phyloP scores from a whole-genome alignment of 2,113 vertebrate species.

The Cercopithecus mona region DNA sequence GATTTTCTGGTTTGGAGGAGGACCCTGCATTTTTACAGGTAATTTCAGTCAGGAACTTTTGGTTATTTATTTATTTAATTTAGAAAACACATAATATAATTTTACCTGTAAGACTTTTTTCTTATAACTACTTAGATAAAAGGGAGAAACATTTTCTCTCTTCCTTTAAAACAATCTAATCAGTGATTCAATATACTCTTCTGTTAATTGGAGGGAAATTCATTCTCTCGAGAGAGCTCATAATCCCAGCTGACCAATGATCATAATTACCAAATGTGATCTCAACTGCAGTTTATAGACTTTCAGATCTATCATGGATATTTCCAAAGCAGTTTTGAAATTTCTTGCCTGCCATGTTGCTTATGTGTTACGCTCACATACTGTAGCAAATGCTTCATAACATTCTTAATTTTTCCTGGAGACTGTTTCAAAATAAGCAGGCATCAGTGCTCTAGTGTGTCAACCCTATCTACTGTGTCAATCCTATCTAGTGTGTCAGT shows the following conservation, averaged over 20 bases:
- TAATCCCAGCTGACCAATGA: not conserved
- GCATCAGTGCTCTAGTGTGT: not conserved
- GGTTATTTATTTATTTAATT: conserved; percentile 11
- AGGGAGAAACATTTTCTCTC: not conserved
- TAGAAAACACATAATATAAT: not conserved
- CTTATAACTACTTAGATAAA: not conserved
- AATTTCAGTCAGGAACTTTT: not conserved
- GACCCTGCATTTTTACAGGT: not conserved
- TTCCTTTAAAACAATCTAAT: not conserved
- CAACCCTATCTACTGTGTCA: not conserved
- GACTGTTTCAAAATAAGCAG: not conserved
- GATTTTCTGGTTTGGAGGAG: not conserved
- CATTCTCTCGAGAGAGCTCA: not conserved
- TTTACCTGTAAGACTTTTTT: conserved; percentile 47
- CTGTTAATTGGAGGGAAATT: conserved; percentile 12
- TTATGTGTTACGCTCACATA: not conserved
- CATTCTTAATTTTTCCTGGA: not conserved
- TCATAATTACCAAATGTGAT: not conserved
- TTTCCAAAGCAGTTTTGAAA: conserved; percentile 54
- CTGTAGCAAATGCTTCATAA: not conserved
- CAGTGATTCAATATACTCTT: not conserved
- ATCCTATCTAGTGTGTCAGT: not conserved
- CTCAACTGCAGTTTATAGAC: not conserved
- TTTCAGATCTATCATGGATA: not conserved
- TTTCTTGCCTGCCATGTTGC: conserved; percentile 1